These are phyloP conservation scores for Solenopsis invicta DNA, from an alignment of 1,140 invertebrate species.

Conservation along the genomic window DNA sequence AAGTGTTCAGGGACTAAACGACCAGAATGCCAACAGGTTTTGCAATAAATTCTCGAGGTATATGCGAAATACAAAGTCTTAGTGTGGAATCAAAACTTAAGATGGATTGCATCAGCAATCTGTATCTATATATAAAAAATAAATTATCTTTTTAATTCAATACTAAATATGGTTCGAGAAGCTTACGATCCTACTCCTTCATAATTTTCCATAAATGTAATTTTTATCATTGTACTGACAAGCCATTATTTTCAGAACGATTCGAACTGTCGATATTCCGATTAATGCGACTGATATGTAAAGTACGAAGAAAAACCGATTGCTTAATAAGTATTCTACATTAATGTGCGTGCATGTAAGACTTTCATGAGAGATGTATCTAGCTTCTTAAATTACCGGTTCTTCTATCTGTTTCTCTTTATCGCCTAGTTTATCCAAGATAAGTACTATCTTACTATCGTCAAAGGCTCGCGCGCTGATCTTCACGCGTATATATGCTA, in stretches of 20 bases:
- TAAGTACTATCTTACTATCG: constrained; percentile 4
- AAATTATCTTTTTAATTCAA: no score
- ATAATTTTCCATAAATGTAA: constrained; percentile 9
- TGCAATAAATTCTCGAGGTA: no score
- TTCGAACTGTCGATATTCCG: not conserved
- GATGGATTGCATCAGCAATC: no score
- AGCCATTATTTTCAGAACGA: not conserved
- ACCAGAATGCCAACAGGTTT: no score
- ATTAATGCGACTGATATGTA: not conserved
- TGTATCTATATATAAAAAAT: no score
- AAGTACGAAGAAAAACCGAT: not conserved
- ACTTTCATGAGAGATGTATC: not conserved
- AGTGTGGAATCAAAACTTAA: no score
- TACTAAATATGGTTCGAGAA: not conserved
- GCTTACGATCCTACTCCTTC: not conserved
- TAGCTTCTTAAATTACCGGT: not conserved
- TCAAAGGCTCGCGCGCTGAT: not conserved
- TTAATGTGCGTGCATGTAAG: not conserved
- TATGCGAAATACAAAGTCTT: no score
- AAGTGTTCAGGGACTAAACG: no score
- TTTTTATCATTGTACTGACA: not conserved
- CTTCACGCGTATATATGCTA: not conserved
- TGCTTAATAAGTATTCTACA: not conserved
- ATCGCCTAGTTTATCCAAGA: not conserved
- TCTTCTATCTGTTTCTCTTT: not conserved